phyloP scores from a whole-genome alignment of 2,113 vertebrate genomes.

The Trogon surrucura region DNA sequence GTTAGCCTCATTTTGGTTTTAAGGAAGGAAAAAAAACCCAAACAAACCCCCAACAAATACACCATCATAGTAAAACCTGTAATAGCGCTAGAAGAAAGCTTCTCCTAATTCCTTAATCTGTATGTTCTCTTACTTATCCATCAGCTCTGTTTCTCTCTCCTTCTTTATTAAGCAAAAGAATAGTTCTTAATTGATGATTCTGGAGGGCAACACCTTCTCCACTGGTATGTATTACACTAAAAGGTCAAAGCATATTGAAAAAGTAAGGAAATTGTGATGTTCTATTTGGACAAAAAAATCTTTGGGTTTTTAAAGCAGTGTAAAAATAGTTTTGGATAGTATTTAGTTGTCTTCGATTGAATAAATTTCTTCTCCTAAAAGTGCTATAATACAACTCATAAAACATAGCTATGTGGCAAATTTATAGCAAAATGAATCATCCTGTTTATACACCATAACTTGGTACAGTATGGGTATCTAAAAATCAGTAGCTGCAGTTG shows the following conservation, averaged over 20 bases:
- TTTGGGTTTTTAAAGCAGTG: not conserved
- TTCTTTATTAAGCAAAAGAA: not conserved
- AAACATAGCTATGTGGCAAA: not conserved
- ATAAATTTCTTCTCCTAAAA: not conserved
- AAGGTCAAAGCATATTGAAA: not conserved
- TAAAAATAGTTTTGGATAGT: not conserved
- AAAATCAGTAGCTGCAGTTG: not conserved
- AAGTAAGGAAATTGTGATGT: not conserved
- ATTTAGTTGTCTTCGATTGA: not conserved
- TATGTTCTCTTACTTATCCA: not conserved
- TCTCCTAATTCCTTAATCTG: not conserved
- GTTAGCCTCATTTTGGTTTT: not conserved
- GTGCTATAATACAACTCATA: not conserved
- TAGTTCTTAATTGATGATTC: not conserved
- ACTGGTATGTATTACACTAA: not conserved
- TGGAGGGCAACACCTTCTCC: not conserved
- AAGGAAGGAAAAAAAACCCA: not conserved
- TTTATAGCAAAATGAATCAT: not conserved
- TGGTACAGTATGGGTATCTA: not conserved
- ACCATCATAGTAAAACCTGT: not conserved
- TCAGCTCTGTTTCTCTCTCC: not conserved
- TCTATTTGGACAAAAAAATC: not conserved
- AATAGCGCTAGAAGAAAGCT: not conserved
- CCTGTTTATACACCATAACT: not conserved
- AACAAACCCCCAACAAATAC: not conserved